Conservation (phyloP, 1,140 invertebrate genomes). For the Drosophila truncata region DNA sequence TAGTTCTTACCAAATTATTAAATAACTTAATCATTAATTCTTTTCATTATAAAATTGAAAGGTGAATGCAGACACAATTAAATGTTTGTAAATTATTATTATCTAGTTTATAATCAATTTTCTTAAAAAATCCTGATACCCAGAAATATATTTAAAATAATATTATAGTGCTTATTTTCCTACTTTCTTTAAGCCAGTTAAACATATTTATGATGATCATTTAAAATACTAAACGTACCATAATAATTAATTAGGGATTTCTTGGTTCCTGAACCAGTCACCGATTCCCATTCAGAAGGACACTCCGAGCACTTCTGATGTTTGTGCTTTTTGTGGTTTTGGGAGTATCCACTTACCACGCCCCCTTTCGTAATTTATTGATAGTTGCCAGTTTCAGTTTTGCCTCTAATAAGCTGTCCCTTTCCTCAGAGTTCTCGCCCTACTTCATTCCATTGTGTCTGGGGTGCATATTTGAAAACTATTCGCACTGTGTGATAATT, state of each 20-base stretch:
- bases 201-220: neutral
- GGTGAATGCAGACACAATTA: too few relatives aligned
- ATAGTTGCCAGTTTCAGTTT: slow-evolving; percentile 56
- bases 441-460: slow-evolving; percentile 31
- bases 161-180: too few relatives aligned
- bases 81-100: too few relatives aligned
- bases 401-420: slow-evolving; percentile 48
- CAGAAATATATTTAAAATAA: too few relatives aligned
- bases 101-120: too few relatives aligned
- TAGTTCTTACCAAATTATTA: neutral
- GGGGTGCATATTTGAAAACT: slow-evolving; percentile 76
- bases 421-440: slow-evolving; percentile 3
- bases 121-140: too few relatives aligned
- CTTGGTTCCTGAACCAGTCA: slow-evolving; percentile 8
- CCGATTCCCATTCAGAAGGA: neutral
- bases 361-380: slow-evolving; percentile 69
- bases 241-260: neutral
- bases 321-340: slow-evolving; percentile 16
- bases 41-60: neutral
- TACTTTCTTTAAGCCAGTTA: too few relatives aligned
- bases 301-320: slow-evolving; percentile 10
- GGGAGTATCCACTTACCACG: slow-evolving; percentile 35
- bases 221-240: neutral
- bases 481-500: slow-evolving; percentile 77
- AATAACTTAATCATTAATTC: neutral